phyloP scores from a whole-genome alignment of 2,113 vertebrate genomes.

The Morone chrysops region DNA sequence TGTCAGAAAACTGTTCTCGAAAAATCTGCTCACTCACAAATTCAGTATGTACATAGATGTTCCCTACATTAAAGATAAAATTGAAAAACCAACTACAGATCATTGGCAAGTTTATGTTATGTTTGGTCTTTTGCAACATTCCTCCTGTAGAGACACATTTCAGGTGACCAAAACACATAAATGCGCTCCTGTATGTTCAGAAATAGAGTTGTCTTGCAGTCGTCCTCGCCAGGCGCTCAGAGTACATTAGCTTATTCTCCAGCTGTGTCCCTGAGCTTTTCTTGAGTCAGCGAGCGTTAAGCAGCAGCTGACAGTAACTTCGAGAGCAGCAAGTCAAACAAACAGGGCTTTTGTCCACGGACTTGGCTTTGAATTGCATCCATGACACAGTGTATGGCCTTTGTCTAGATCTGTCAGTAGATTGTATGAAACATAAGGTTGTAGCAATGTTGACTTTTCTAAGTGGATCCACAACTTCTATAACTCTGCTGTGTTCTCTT shows the following conservation, averaged over 20 bases:
- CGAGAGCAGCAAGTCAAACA: background rate
- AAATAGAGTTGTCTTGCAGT: background rate
- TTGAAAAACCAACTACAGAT: background rate
- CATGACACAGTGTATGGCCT: constrained; percentile 44
- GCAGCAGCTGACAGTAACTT: background rate
- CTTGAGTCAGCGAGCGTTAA: background rate
- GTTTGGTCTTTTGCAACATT: constrained; percentile 7
- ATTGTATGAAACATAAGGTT: constrained; percentile 9
- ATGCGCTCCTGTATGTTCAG: background rate
- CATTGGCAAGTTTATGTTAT: constrained; percentile 4
- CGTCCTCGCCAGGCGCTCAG: background rate
- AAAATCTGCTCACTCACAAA: constrained; percentile 17
- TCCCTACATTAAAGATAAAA: background rate
- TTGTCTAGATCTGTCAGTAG: constrained; percentile 20
- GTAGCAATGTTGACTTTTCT: constrained; percentile 4
- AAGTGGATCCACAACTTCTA: background rate
- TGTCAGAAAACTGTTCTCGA: background rate
- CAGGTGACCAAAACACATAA: background rate
- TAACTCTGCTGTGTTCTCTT: background rate
- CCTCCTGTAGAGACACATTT: background rate
- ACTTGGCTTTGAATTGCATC: constrained; percentile 31
- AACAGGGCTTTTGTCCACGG: constrained; percentile 3
- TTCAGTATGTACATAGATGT: constrained; percentile 3
- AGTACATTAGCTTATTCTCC: background rate
- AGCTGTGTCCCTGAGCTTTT: constrained; percentile 14